Base-by-base conservation (phyloP, 2,797 vertebrate species). In the Liasis olivaceus region DNA sequence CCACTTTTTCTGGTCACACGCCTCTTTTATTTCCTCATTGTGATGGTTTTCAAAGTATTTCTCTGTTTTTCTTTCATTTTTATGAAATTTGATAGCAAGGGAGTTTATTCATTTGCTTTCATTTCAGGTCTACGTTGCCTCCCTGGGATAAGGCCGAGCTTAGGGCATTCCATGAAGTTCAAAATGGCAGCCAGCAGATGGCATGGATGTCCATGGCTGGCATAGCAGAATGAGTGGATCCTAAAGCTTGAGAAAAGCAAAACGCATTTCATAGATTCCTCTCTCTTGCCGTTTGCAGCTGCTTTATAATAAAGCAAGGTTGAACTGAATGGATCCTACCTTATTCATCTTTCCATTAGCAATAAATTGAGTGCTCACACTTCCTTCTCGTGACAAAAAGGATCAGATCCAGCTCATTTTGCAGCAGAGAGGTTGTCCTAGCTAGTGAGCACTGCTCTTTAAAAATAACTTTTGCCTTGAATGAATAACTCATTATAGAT, bases 371-470 rank as follows among this genome's bases (percentile, higher is more conserved):
- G 42, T 6, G 31, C 59, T 7, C 8, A 24, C 9, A 63, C 14
- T 54, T 14, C 0, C 1, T 17, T 47, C 47, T 51, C 6, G 2
- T 66, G 7, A 51, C 15, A 13, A 31, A 91, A 1, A 17, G 5
- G 2, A 64, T 31, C 17, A n/a, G 63, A 24, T 28, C 14, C 22
- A 28, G 22, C 14, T 72, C 31, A 7, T 36, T 72, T 3, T 54
- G 47, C 12, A 9, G 1, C 3, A 20, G 0, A 62, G 54, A 20
- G 4, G 26, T 1, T 22, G 24, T 58, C 1, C 2, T 24, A 1
- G 20, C 87, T 28, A 15, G 28, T 7, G 0, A 47, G 85, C 4
- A 5, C n/a, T n/a, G 5, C 85, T 20, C 15, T 72, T 28, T 26
- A 20, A 7, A 6, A 54, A 58, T 36, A 0, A 1, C 15, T 28